Base-by-base conservation (phyloP, 2,113 vertebrate species). In the Platichthys flesus region DNA sequence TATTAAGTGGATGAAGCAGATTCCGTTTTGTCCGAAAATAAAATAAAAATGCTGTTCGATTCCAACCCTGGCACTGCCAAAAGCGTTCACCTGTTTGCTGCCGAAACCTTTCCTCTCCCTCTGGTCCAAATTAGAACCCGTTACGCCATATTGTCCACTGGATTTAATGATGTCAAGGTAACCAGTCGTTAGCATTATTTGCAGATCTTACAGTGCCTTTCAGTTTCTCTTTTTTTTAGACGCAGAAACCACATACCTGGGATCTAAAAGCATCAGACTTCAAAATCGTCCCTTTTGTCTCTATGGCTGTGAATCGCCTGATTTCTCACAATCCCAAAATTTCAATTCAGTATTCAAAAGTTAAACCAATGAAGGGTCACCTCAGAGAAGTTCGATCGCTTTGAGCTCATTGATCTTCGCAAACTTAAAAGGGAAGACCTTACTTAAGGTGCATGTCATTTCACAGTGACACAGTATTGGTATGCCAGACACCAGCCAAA, bases 201-300 rank as follows among this genome's bases (percentile, higher is more conserved):
- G 84, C 88, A 80, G 88, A 91, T 86, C 88, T 90, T 85, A 84
- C 91, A 90, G 93, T 94, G 94, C 93, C 93, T 94, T 94, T 90
- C 85, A 81, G 78, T 88, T 88, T 86, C 23, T 85, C 71, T 84
- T 71, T 88, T 23, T 23, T 76, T 47, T 74, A 85, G 62, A 78
- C 74, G 55, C 67, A 78, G 66, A 85, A 79, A 73, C 66, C 63
- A 76, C 65, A 56, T 61, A 66, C 78, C 79, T 73, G 75, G 76
- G 71, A 76, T 86, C 65, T 66, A 74, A 83, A 82, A 64, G 59
- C 47, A 52, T 74, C 61, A 23, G 23, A 13, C 65, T 76, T 76
- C 31, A 57, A 59, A 76, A 58, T 12, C 2, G 3, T 55, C 49
- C 42, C 16, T 37, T 16, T 58, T 16, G n/a, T 58, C 71, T 76